These are phyloP conservation scores for Brachystomella parvula DNA, from an alignment of 1,140 invertebrate species.

Conservation along the genomic window DNA sequence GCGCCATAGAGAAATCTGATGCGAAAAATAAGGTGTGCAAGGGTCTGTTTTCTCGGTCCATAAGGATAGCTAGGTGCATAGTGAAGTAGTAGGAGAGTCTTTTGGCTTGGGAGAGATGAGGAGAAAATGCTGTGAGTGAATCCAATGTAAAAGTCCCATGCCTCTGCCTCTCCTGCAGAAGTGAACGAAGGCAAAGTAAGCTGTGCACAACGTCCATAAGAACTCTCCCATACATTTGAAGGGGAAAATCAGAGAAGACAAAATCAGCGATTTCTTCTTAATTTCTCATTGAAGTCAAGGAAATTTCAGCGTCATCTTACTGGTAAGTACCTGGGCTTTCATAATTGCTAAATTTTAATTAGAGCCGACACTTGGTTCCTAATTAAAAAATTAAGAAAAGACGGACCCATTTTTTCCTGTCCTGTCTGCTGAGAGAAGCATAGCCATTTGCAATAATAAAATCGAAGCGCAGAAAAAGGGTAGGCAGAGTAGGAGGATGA, in stretches of 20 bases:
- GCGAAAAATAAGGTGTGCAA: no score
- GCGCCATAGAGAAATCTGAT: no score
- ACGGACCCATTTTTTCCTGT: neutral
- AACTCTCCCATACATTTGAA: neutral
- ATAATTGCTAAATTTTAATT: no score
- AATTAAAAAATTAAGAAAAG: no score
- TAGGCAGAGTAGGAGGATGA: neutral
- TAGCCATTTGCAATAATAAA: constrained; percentile 2
- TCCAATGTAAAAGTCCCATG: neutral
- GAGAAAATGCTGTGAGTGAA: no score
- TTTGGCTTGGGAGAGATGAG: neutral
- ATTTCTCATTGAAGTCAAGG: neutral
- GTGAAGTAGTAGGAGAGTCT: neutral
- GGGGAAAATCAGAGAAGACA: neutral
- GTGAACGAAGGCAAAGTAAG: neutral
- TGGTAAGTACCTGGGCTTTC: neutral
- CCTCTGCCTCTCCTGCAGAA: neutral
- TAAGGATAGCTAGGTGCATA: neutral
- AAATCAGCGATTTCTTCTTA: neutral
- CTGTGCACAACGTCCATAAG: neutral
- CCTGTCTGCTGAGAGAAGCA: neutral
- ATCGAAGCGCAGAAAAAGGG: constrained; percentile 1
- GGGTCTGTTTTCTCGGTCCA: no score
- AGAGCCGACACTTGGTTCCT: neutral
- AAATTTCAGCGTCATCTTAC: neutral